Base-by-base conservation (phyloP, 2,888 invertebrate genomes). In the Lepetodrilus schrolli region DNA sequence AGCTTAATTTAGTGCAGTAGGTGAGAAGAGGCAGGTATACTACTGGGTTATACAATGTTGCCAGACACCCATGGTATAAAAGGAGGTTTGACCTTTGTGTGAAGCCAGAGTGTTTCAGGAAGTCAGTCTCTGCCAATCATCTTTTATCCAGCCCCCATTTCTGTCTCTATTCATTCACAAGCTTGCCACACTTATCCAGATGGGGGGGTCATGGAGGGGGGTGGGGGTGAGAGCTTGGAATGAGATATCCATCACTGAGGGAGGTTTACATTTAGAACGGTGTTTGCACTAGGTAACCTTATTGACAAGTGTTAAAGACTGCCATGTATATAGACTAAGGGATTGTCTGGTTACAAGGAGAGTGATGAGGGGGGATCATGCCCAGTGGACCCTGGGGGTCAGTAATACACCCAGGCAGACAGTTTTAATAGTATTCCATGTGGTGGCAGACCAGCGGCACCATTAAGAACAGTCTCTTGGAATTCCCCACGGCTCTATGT, bases 251-350 rank as follows among this genome's bases (percentile, higher is more conserved):
- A 58, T 58, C 68, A 68, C 23, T 26, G 23, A 68, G 68, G 43
- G 23, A 68, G 68, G 43, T 68, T 68, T 68, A 68, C 68, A 47
- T 68, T 68, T 47, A n/a, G 38, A 47, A 47, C 68, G 34, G 34
- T 68, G 68, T 36, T 47, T 68, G 68, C 47, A 68, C 68, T 47
- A 47, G 47, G 21, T 68, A 30, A 68, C 68, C 68, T 34, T 47
- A 47, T 68, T 21, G 43, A 68, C 68, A 68, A 68, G 68, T 68
- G 68, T 68, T 68, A 68, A 38, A 68, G 43, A 43, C 43, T 21
- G 43, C 47, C 43, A 17, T 43, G 68, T 68, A 68, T 68, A 68
- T 68, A 68, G 68, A 68, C 68, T 23, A 10, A 68, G 43, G 68
- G 68, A 58, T 68, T 68, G 43, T 43, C 68, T 68, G 23, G 38